phyloP scores from a whole-genome alignment of 1,140 invertebrate genomes.

The Drosophila ficusphila region DNA sequence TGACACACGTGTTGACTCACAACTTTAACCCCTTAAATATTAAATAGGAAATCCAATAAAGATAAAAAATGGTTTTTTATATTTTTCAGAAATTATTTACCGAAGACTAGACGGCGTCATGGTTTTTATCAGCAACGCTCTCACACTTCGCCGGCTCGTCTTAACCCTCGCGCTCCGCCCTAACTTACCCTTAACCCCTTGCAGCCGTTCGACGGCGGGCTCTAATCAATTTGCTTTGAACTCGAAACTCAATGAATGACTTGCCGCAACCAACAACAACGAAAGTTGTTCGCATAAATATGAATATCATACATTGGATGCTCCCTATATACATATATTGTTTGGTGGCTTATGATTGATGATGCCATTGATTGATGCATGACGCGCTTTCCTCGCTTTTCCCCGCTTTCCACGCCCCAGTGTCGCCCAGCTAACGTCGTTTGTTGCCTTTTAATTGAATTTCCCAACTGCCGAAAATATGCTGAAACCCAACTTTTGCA shows the following conservation, averaged over 20 bases:
- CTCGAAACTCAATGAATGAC: constrained; percentile 49
- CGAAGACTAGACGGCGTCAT: constrained; percentile 13
- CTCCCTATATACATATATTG: constrained; percentile 33
- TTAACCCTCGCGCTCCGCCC: not conserved
- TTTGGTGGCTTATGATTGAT: constrained; percentile 72
- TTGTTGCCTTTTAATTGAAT: constrained; percentile 75
- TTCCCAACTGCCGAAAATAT: constrained; percentile 55
- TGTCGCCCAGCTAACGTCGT: constrained; percentile 37
- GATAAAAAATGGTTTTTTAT: not conserved
- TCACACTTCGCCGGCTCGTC: constrained; percentile 3
- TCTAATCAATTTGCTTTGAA: constrained; percentile 53
- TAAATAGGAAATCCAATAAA: not conserved
- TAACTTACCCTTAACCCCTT: constrained; percentile 23
- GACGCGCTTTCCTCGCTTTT: constrained; percentile 55
- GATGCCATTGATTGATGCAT: constrained; percentile 80
- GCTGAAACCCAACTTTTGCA: constrained; percentile 63
- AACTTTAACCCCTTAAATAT: not conserved
- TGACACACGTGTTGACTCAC: constrained; percentile 5
- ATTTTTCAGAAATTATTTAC: constrained; percentile 28
- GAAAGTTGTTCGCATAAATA: constrained; percentile 11
- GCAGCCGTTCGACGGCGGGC: not conserved
- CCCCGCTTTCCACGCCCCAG: not conserved
- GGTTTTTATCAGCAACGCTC: constrained; percentile 15
- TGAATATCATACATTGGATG: constrained; percentile 35
- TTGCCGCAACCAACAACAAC: constrained; percentile 37